Conservation (phyloP, 2,797 vertebrate species). For the Calcarius lapponicus region DNA sequence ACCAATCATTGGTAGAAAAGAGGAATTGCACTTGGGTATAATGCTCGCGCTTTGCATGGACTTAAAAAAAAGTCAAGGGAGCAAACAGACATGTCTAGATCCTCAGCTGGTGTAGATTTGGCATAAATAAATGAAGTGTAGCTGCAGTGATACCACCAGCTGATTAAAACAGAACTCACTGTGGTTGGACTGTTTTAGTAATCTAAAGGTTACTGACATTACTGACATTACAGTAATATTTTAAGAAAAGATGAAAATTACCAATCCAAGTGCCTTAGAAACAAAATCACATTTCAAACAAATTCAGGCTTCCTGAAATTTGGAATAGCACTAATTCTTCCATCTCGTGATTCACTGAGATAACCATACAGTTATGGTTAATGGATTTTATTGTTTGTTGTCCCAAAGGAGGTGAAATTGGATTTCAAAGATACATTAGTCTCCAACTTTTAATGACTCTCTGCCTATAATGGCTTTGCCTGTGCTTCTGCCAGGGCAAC, state of each 20-base stretch:
- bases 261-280: not conserved
- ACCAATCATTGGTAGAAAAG: not conserved
- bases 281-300: not conserved
- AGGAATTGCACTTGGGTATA: not conserved
- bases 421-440: slow-evolving; percentile 36
- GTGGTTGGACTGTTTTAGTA: not conserved
- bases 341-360: not conserved
- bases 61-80: not conserved
- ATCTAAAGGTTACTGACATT: not conserved
- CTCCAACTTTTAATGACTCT: slow-evolving; percentile 30
- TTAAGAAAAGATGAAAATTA: not conserved
- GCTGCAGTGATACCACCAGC: not conserved
- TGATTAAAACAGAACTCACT: not conserved
- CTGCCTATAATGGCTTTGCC: not conserved
- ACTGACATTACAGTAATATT: not conserved
- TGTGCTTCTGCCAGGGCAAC: not conserved
- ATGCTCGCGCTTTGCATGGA: not conserved
- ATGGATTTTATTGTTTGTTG: slow-evolving; percentile 36
- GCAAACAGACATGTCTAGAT: not conserved
- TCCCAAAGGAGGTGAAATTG: slow-evolving; percentile 25
- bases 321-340: slow-evolving; percentile 4
- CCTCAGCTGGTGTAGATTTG: slow-evolving; percentile 19
- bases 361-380: slow-evolving; percentile 10
- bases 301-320: not conserved
- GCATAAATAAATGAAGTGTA: not conserved